Evolutionary conservation across 2,888 invertebrate species (phyloP).

Genomic region (Pseudanteris insignis): DNA sequence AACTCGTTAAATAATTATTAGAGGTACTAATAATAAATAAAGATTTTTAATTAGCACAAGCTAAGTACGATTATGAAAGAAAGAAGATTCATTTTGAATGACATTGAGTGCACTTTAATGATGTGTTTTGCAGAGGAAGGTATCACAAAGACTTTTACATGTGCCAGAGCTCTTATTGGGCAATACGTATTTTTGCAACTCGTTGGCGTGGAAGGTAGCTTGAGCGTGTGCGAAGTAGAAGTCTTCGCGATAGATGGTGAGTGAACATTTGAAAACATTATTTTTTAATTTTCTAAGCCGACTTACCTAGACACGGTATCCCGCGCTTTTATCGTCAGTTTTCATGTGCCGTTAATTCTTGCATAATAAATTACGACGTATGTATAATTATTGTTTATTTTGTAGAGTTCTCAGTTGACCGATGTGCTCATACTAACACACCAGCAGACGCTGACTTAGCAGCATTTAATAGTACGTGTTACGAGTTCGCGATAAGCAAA

Average conservation of each 20-base stretch:
- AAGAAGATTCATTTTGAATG: too few species aligned
- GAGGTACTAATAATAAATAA: too few species aligned
- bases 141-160: slow-evolving; percentile 88
- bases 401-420: slow-evolving; percentile 85
- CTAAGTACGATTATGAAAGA: too few species aligned
- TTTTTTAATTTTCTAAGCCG: background rate
- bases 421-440: slow-evolving; percentile 78
- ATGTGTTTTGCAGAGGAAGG: slow-evolving; percentile 83
- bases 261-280: slow-evolving; percentile 38
- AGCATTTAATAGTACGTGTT: slow-evolving; percentile 86
- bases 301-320: background rate
- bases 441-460: slow-evolving; percentile 84
- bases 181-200: slow-evolving; percentile 89
- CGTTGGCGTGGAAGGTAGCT: slow-evolving; percentile 88
- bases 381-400: slow-evolving; percentile 38
- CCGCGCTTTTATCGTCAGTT: too few species aligned
- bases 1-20: too few species aligned
- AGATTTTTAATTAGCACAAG: too few species aligned
- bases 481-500: slow-evolving; percentile 84
- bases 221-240: slow-evolving; percentile 91
- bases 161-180: slow-evolving; percentile 84
- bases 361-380: too few species aligned
- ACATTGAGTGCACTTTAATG: too few species aligned
- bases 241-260: slow-evolving; percentile 90
- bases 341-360: background rate